phyloP scores from a whole-genome alignment of 2,888 invertebrate genomes.

The Epirrhoe tristata region DNA sequence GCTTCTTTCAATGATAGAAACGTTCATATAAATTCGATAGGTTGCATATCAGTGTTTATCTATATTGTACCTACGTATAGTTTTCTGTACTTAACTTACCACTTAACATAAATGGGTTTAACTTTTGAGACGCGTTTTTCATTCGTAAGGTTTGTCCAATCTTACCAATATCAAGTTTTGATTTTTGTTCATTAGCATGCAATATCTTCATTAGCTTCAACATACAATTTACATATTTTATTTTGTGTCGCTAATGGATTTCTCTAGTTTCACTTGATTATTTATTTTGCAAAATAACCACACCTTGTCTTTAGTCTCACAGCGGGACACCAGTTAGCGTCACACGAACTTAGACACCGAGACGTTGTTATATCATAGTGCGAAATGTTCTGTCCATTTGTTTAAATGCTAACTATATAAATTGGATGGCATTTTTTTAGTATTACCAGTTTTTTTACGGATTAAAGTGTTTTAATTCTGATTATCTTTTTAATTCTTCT shows the following conservation, averaged over 20 bases:
- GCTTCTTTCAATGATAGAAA: too few relatives aligned
- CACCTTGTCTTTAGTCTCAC: conserved; percentile 27
- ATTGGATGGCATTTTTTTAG: conserved; percentile 11
- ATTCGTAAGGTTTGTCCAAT: too few relatives aligned
- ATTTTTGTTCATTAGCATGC: not conserved
- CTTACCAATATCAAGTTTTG: too few relatives aligned
- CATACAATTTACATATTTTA: not conserved
- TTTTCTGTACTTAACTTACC: too few relatives aligned
- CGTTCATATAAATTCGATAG: not conserved
- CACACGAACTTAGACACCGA: conserved; percentile 26
- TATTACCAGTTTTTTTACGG: not conserved
- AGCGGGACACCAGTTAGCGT: conserved; percentile 26
- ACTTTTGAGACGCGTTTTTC: too few relatives aligned
- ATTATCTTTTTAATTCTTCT: not conserved
- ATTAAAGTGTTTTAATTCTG: too few relatives aligned
- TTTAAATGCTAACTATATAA: conserved; percentile 22
- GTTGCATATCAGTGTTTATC: not conserved
- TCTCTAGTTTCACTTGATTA: not conserved
- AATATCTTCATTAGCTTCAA: not conserved
- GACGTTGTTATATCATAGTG: conserved; percentile 17
- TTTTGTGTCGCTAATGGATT: conserved; percentile 3
- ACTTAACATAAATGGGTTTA: too few relatives aligned
- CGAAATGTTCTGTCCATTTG: conserved; percentile 11
- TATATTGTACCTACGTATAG: too few relatives aligned
- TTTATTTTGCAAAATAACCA: conserved; percentile 21